Evolutionary conservation across 1,140 invertebrate species (phyloP).

Genomic region (Cyrtorhinus lividipennis): DNA sequence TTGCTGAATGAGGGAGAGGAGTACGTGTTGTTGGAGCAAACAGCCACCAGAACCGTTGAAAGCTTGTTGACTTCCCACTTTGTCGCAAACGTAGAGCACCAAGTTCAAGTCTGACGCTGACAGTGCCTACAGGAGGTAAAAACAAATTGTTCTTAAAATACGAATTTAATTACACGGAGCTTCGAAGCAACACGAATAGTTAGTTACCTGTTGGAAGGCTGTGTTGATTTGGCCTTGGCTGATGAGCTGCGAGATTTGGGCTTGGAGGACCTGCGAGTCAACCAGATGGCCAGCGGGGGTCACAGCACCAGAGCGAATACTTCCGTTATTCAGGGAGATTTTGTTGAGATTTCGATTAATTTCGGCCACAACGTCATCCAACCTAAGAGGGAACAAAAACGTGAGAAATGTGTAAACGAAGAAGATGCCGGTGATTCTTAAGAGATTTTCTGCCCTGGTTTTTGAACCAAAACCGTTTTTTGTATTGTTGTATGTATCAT

Average conservation of each 20-base stretch:
- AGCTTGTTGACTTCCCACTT: constrained; percentile 56
- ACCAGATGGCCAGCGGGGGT: constrained; percentile 45
- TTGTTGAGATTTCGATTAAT: constrained; percentile 7
- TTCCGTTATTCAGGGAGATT: constrained; percentile 10
- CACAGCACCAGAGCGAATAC: constrained; percentile 47
- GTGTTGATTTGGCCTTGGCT: constrained; percentile 59
- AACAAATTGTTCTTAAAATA: background rate
- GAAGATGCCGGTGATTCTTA: no score
- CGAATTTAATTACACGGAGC: constrained; percentile 9
- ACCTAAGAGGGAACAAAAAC: constrained; percentile 13
- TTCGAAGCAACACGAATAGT: no score
- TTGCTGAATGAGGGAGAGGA: constrained; percentile 84
- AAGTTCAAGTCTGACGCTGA: constrained; percentile 68
- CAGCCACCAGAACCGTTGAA: constrained; percentile 52
- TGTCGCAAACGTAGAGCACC: constrained; percentile 70
- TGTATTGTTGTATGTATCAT: no score
- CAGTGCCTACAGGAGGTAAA: constrained; percentile 44
- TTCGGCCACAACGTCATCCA: constrained; percentile 16
- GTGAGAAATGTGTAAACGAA: no score
- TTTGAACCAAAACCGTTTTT: no score
- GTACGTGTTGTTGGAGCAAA: constrained; percentile 63
- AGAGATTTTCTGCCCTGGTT: no score
- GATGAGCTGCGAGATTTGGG: constrained; percentile 58
- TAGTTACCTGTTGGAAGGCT: constrained; percentile 68
- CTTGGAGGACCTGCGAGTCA: constrained; percentile 45